A percentile compares a stretch with the other conserved stretches of the same genome.
phyloP scores from a whole-genome alignment of 1,140 invertebrate genomes.

The Globodera rostochiensis region DNA sequence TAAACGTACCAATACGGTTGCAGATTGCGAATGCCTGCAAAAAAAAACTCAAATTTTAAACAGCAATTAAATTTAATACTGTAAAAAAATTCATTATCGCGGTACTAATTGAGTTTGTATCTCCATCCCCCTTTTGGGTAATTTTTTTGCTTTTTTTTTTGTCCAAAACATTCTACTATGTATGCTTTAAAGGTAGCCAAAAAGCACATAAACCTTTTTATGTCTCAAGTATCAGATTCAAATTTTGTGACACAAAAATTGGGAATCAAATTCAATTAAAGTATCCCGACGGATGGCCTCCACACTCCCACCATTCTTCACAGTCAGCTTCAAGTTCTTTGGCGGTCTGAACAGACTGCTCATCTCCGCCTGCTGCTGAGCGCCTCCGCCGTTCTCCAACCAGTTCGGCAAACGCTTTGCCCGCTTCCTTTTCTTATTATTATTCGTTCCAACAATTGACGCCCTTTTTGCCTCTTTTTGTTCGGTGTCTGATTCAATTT shows the following conservation, averaged over 20 bases:
- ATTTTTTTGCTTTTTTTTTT: not conserved
- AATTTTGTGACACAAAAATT: not conserved
- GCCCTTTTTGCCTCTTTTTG: not conserved
- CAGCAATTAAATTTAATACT: not conserved
- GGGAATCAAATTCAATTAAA: no score
- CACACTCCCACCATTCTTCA: not conserved
- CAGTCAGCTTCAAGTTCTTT: not conserved
- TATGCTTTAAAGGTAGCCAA: not conserved
- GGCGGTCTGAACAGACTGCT: no score
- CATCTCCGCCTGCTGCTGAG: no score
- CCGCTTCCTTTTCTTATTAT: no score
- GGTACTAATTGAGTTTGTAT: not conserved
- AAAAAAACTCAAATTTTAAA: not conserved
- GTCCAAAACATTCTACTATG: not conserved
- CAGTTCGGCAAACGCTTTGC: no score
- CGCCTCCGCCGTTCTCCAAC: no score
- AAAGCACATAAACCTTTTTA: not conserved
- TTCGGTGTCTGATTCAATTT: not conserved
- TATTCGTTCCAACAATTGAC: no score
- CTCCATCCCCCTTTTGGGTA: not conserved
- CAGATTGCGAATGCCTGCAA: constrained; percentile 88
- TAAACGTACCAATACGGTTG: constrained; percentile 88
- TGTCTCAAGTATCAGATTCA: not conserved
- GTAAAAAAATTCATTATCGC: not conserved
- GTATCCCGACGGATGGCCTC: no score